These are phyloP conservation scores for Chloroceryle aenea DNA, from an alignment of 2,113 vertebrate species.

Conservation along the genomic window DNA sequence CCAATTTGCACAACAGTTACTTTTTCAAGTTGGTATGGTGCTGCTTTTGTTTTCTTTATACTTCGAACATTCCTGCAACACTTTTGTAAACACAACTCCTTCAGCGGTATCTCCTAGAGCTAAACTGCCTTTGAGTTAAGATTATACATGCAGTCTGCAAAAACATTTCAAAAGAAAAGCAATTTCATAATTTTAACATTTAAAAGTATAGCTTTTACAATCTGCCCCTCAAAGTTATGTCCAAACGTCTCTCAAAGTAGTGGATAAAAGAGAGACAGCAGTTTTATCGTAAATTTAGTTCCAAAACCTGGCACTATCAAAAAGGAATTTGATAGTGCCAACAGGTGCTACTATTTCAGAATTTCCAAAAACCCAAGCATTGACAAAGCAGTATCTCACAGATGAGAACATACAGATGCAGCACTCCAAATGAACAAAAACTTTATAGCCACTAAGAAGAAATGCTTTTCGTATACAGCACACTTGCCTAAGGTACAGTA, in stretches of 20 bases:
- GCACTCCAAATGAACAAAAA: neutral
- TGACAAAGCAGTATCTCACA: neutral
- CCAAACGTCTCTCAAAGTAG: neutral
- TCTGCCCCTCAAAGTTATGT: neutral
- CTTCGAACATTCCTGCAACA: neutral
- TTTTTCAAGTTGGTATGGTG: neutral
- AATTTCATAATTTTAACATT: neutral
- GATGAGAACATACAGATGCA: neutral
- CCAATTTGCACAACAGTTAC: neutral
- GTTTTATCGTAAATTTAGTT: neutral
- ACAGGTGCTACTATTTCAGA: neutral
- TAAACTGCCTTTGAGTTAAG: neutral
- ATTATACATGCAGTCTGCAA: neutral
- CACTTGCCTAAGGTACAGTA: neutral
- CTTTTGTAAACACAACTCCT: neutral
- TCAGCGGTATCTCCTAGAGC: neutral
- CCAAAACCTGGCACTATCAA: neutral
- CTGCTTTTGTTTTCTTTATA: neutral
- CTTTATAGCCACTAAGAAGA: neutral
- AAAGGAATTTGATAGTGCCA: neutral
- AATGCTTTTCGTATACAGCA: neutral
- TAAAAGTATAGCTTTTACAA: neutral
- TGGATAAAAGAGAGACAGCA: neutral
- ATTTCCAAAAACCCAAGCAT: neutral
- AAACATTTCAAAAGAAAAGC: neutral